These are phyloP conservation scores for Pantherophis guttatus DNA, from an alignment of 2,113 vertebrate species.

Conservation along the genomic window DNA sequence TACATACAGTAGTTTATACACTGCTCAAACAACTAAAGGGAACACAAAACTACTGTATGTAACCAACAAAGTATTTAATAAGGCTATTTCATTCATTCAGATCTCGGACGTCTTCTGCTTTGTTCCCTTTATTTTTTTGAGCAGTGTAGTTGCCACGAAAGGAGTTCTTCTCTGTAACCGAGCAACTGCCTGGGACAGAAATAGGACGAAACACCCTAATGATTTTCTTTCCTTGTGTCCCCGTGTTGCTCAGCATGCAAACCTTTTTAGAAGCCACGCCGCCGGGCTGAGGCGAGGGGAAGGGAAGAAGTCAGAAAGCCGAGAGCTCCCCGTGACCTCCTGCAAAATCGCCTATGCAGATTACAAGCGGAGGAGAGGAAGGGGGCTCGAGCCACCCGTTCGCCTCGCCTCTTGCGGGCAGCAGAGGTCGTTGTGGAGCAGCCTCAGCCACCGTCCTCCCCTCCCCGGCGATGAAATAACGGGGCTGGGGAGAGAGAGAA, in stretches of 20 bases:
- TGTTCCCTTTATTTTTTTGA: too few species aligned
- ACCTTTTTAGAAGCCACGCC: not conserved
- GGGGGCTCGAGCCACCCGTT: not conserved
- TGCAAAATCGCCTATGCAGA: not conserved
- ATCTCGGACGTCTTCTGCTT: too few species aligned
- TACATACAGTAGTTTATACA: too few species aligned
- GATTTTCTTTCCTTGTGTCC: not conserved
- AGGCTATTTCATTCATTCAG: too few species aligned
- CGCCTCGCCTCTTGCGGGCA: not conserved
- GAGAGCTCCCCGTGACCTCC: not conserved
- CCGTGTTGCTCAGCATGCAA: not conserved
- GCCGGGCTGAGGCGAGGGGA: too few species aligned
- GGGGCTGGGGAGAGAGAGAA: not conserved
- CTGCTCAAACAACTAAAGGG: too few species aligned
- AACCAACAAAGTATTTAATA: too few species aligned
- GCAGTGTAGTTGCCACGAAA: not conserved
- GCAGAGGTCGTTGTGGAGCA: constrained; percentile 22
- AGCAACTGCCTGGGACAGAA: constrained; percentile 23
- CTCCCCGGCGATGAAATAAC: not conserved
- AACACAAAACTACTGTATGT: too few species aligned
- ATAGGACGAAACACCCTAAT: not conserved
- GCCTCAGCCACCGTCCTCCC: too few species aligned
- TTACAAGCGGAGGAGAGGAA: not conserved
- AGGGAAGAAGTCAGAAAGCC: not conserved
- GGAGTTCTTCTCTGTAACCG: not conserved